Base-by-base conservation (phyloP, 2,888 invertebrate genomes). In the Caradrina clavipalpis region DNA sequence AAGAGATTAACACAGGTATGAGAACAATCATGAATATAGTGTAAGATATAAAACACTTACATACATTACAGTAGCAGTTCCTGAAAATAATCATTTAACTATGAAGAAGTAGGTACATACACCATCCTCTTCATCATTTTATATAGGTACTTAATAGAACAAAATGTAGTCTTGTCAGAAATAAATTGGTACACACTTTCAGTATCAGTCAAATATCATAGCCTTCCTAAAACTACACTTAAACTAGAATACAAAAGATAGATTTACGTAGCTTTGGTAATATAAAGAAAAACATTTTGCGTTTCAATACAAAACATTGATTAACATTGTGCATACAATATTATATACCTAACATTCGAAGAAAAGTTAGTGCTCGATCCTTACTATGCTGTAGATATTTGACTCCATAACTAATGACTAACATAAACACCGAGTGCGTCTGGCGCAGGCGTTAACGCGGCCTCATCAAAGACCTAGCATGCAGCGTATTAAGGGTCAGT, bases 141-240 rank as follows among this genome's bases (percentile, higher is more conserved):
- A 39, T 39, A 45, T 31, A 66, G 21, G 13, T 54, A 15, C 15
- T 0, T 11, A 55, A 70, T 65, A 60, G 15, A 65, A 61, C 42
- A 70, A 59, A 59, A 22, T 19, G 19, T 49, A 45, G 21, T 56
- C n/a, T 57, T 61, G 50, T 47, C 42, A 53, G 73, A 80, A 57
- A 81, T 11, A 73, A 73, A 55, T 19, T 22, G 56, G 35, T 67
- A 50, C 61, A 80, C 76, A 73, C 67, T 81, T 81, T 77, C 75
- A 82, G 84, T 81, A 83, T 89, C 90, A 90, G 89, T 90, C 89
- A 74, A 87, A 87, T 86, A 87, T 87, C 83, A 88, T 90, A 90
- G 90, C 89, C 90, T 88, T 85, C 82, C 78, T 86, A 84, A 75
- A 83, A 82, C 80, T 86, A 88, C 71, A 78, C 81, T 80, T 81